These are phyloP conservation scores for Erannis defoliaria DNA, from an alignment of 2,888 invertebrate species.

Conservation along the genomic window DNA sequence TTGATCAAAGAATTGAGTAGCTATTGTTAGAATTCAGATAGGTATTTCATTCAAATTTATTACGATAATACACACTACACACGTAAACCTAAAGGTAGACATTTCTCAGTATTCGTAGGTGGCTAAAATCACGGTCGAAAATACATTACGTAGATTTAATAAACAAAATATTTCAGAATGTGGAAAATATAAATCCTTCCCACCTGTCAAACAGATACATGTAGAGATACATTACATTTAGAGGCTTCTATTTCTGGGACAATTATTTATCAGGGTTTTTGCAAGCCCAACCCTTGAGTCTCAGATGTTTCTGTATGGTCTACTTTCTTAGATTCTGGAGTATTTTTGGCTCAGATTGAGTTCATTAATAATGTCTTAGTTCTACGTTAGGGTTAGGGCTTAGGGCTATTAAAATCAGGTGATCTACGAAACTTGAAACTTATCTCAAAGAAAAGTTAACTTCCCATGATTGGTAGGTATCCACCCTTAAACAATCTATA, in stretches of 20 bases:
- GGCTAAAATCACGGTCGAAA: constrained; percentile 2
- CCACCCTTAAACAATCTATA: constrained; percentile 18
- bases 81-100: background rate
- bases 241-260: background rate
- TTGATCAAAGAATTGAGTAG: too few relatives aligned
- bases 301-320: too few relatives aligned
- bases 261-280: constrained; percentile 2
- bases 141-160: constrained; percentile 17
- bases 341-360: background rate
- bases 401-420: background rate
- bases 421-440: constrained; percentile 3
- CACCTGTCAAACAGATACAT: background rate
- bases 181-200: constrained; percentile 13
- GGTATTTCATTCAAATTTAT: too few relatives aligned
- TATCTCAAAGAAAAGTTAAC: constrained; percentile 6
- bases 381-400: too few relatives aligned
- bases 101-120: background rate
- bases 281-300: too few relatives aligned
- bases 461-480: constrained; percentile 17
- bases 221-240: constrained; percentile 5
- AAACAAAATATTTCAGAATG: constrained; percentile 11
- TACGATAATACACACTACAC: too few relatives aligned
- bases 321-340: background rate
- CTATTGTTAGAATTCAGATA: too few relatives aligned
- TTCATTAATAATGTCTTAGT: background rate